Conservation (phyloP, 2,888 invertebrate genomes). For the Chironomus riparius region DNA sequence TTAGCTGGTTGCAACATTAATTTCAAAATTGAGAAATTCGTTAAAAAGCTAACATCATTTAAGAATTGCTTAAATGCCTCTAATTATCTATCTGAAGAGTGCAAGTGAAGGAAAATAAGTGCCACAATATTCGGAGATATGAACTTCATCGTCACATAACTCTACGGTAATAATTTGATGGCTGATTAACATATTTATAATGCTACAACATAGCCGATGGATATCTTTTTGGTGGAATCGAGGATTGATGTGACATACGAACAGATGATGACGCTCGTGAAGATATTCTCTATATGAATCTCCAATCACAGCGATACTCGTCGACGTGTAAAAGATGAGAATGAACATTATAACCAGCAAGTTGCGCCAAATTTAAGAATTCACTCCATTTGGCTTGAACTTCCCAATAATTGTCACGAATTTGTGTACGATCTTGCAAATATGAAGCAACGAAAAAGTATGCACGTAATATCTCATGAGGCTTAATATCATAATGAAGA, state of each 20-base stretch:
- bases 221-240: conserved; percentile 15
- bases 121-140: too few relatives aligned
- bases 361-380: conserved; percentile 40
- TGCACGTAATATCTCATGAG: conserved; percentile 41
- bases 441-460: conserved; percentile 43
- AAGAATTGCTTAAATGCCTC: not conserved
- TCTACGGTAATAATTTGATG: not conserved
- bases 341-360: conserved; percentile 50
- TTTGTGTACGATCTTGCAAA: conserved; percentile 41
- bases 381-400: conserved; percentile 46
- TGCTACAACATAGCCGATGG: not conserved
- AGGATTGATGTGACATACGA: not conserved
- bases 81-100: not conserved
- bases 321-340: conserved; percentile 51
- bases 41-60: not conserved
- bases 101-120: not conserved
- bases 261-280: conserved; percentile 16
- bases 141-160: too few relatives aligned
- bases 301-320: conserved; percentile 49
- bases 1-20: too few relatives aligned
- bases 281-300: conserved; percentile 26
- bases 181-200: not conserved
- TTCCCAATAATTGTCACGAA: conserved; percentile 44
- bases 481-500: conserved; percentile 41
- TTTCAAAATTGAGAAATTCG: too few relatives aligned